These are phyloP conservation scores for Falco biarmicus DNA, from an alignment of 2,797 vertebrate genomes.

Conservation along the genomic window DNA sequence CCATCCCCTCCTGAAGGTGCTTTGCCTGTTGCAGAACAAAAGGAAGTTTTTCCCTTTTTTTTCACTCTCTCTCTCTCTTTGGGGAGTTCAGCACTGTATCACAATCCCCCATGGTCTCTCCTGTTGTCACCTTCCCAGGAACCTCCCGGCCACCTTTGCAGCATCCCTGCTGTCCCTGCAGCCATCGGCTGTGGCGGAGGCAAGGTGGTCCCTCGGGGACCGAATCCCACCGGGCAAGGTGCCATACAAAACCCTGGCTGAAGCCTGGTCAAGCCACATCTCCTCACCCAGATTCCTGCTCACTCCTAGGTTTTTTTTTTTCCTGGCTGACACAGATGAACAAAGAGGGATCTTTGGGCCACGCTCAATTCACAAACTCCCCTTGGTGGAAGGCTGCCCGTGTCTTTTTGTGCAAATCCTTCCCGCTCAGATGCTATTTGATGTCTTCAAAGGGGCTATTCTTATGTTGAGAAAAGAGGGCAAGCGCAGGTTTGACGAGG, in stretches of 20 bases:
- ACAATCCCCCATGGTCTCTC: accelerated
- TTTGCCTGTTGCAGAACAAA: neutral
- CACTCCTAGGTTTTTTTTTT: neutral
- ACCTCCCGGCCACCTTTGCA: neutral
- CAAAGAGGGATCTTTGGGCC: neutral
- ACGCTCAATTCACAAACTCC: neutral
- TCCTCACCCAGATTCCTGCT: neutral
- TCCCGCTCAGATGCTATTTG: neutral
- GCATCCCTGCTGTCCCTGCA: neutral
- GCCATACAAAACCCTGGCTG: accelerated
- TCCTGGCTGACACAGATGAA: neutral
- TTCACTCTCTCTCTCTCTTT: neutral
- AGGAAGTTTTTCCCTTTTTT: neutral
- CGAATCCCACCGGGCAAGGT: neutral
- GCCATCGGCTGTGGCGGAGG: neutral
- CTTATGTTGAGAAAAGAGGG: neutral
- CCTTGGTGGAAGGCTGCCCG: neutral
- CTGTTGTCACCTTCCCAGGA: neutral
- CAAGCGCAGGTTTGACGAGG: neutral
- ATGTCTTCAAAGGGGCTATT: conserved; percentile 27
- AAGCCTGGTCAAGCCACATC: accelerated
- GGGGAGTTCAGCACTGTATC: neutral
- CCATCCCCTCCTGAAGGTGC: neutral
- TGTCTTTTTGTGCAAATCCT: neutral
- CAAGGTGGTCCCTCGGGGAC: accelerated